Base-by-base conservation (phyloP, 2,113 vertebrate genomes). In the Cyanoderma ruficeps region DNA sequence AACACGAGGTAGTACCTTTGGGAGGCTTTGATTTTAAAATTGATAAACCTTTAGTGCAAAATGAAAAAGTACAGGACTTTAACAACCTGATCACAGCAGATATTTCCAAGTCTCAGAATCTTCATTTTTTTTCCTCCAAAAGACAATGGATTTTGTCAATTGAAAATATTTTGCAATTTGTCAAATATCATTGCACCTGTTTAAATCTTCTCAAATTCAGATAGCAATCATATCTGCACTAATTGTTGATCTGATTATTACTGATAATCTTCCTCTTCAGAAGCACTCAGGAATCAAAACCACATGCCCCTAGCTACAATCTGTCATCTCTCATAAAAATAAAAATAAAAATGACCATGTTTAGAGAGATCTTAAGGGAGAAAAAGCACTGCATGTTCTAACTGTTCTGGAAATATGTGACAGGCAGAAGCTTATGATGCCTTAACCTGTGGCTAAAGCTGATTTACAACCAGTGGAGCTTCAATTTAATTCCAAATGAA, bases 381-480 rank as follows among this genome's bases (percentile, higher is more conserved):
- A 83, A 95, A 74, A 95, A 3, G 4, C 47, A 92, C 33, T 0
- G 8, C 33, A 27, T 21, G 33, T 86, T 88, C 81, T 68, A 72
- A 72, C 63, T 3, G 11, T 80, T 88, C 76, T 89, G 68, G 60
- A 64, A 96, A 72, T 60, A 89, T 17, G 23, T 83, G 79, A 84
- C 89, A 89, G 52, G 27, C 64, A 92, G 76, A 93, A 94, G 86
- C 15, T 80, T 49, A 67, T 6, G 64, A 81, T 75, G 60, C 27
- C 69, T 67, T 84, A 83, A 37, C 44, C 64, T 87, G 69, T 87
- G 68, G 64, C 52, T 90, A 68, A 92, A 92, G 76, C 31, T 75
- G 90, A 88, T 94, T 95, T 93, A 87, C 80, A 90, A 82, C 44
- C 60, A 81, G 69, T 53, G 88, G 80, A 95, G 65, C 72, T 94